Percentiles rank a stretch among this genome's conserved stretches.
Evolutionary conservation across 2,888 invertebrate species (phyloP).

Genomic region (Drosophila borealis): DNA sequence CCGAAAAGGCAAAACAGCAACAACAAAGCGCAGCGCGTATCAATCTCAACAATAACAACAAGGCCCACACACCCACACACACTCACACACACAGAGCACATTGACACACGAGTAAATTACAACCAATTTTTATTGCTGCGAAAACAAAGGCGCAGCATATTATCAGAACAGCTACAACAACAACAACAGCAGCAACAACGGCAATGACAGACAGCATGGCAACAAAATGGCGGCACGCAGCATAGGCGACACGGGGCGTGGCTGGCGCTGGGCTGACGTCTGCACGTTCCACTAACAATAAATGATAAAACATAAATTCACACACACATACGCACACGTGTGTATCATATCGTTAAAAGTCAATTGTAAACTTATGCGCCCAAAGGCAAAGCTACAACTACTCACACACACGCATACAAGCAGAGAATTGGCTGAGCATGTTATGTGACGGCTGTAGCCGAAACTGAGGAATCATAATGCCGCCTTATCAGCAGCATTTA

Average conservation of each 20-base stretch:
- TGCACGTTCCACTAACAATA: slow-evolving; percentile 80
- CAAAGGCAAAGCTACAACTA: slow-evolving; percentile 63
- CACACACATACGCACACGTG: slow-evolving; percentile 25
- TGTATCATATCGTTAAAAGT: slow-evolving; percentile 74
- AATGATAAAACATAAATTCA: slow-evolving; percentile 81
- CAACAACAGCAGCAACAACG: slow-evolving; percentile 14
- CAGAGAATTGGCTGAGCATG: slow-evolving; percentile 40
- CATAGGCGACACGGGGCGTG: slow-evolving; percentile 47
- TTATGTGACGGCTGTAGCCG: slow-evolving; percentile 61
- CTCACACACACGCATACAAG: slow-evolving; percentile 24
- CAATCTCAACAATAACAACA: slow-evolving; percentile 64
- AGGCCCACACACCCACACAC: slow-evolving; percentile 33
- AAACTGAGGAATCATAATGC: slow-evolving; percentile 73
- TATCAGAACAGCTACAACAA: slow-evolving; percentile 53
- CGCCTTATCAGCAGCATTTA: slow-evolving; percentile 78
- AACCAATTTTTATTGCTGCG: slow-evolving; percentile 79
- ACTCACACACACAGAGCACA: slow-evolving; percentile 15
- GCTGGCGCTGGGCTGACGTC: slow-evolving; percentile 49
- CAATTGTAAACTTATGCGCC: slow-evolving; percentile 80
- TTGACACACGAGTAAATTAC: slow-evolving; percentile 63
- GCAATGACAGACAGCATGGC: slow-evolving; percentile 42
- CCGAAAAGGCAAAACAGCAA: slow-evolving; percentile 11
- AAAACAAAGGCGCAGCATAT: slow-evolving; percentile 75
- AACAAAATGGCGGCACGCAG: slow-evolving; percentile 59
- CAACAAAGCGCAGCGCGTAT: slow-evolving; percentile 57